These are phyloP conservation scores for Oncorhynchus keta DNA, from an alignment of 2,113 vertebrate species.

Conservation along the genomic window DNA sequence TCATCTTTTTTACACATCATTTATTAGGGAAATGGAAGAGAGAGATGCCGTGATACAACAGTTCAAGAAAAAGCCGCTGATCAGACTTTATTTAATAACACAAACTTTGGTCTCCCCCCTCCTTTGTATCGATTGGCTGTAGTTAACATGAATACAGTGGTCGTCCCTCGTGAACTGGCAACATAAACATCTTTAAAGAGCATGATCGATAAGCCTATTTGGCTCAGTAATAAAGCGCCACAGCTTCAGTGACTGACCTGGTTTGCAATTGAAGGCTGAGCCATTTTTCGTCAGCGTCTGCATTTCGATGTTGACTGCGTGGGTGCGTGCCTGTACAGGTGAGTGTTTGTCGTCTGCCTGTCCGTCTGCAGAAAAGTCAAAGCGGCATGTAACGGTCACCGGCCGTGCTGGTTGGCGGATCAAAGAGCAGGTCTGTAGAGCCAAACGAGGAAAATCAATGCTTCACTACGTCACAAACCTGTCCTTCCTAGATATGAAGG, in stretches of 20 bases:
- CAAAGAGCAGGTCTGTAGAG: constrained; percentile 27
- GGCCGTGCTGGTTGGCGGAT: constrained; percentile 15
- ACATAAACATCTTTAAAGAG: constrained; percentile 31
- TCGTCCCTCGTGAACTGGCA: constrained; percentile 21
- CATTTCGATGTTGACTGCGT: neutral
- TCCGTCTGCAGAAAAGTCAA: neutral
- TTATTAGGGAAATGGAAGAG: constrained; percentile 5
- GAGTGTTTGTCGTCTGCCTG: too few relatives aligned
- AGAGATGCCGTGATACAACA: constrained; percentile 17
- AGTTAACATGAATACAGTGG: constrained; percentile 49
- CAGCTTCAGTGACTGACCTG: constrained; percentile 40
- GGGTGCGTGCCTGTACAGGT: too few relatives aligned
- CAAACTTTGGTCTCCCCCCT: constrained; percentile 21
- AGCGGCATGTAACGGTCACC: constrained; percentile 17
- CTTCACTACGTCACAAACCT: constrained; percentile 42
- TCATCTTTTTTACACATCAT: constrained; percentile 10
- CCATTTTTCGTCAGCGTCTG: neutral
- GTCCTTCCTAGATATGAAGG: constrained; percentile 64
- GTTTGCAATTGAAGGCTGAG: constrained; percentile 33
- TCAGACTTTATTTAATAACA: constrained; percentile 41
- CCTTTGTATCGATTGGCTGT: constrained; percentile 40
- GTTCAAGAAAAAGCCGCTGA: constrained; percentile 22
- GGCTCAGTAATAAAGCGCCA: constrained; percentile 32
- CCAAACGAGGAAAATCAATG: constrained; percentile 56
- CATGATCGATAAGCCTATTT: constrained; percentile 55